Evolutionary conservation across 2,113 vertebrate genomes (phyloP).

Genomic region (Anguilla japonica): DNA sequence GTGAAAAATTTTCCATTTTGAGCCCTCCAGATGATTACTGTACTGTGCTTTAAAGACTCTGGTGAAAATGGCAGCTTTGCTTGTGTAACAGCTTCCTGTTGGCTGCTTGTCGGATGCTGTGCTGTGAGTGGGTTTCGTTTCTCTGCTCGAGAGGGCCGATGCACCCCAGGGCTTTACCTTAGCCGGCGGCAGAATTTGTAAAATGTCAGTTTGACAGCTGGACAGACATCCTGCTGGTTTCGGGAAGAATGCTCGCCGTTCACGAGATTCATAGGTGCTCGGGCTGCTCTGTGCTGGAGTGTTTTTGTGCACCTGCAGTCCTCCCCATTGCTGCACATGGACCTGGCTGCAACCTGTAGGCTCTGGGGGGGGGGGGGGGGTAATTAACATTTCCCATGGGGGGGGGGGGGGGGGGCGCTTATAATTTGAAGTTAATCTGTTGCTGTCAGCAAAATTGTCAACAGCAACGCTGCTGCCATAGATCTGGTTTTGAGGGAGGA

Average conservation of each 20-base stretch:
- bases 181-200: background rate
- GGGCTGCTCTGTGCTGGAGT: background rate
- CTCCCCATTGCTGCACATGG: no score
- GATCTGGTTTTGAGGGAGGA: background rate
- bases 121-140: background rate
- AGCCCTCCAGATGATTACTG: background rate
- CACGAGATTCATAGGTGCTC: background rate
- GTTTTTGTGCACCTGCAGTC: background rate
- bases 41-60: background rate
- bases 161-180: background rate
- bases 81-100: background rate
- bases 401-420: slow-evolving; percentile 5
- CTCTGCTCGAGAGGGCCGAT: background rate
- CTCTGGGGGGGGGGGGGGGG: background rate
- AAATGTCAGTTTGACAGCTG: slow-evolving; percentile 14
- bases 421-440: slow-evolving; percentile 18
- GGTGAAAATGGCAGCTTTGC: background rate
- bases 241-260: slow-evolving; percentile 8
- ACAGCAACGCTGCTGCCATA: slow-evolving; percentile 6
- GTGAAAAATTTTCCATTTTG: background rate
- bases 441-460: slow-evolving; percentile 22
- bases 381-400: slow-evolving; percentile 13
- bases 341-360: background rate
- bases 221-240: slow-evolving; percentile 19
- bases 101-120: background rate